Evolutionary conservation across 2,113 vertebrate species (phyloP).

Genomic region (Sylvia atricapilla): DNA sequence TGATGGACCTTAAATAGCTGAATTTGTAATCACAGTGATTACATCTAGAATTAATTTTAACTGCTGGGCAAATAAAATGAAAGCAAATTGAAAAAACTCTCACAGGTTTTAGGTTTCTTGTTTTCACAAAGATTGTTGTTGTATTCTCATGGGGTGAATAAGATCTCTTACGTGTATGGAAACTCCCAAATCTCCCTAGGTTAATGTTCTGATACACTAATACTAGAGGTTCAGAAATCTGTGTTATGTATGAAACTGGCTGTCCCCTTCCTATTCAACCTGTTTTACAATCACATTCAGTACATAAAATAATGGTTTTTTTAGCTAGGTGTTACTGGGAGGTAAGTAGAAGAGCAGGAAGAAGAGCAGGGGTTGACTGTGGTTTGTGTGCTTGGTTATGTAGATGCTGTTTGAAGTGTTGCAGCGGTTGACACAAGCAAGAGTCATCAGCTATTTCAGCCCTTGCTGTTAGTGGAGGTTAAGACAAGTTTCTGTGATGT

Average conservation of each 20-base stretch:
- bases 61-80: not conserved
- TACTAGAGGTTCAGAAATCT: not conserved
- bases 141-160: not conserved
- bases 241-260: not conserved
- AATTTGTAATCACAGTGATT: not conserved
- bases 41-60: not conserved
- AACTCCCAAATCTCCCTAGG: not conserved
- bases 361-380: not conserved
- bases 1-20: not conserved
- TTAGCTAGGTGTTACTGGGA: not conserved
- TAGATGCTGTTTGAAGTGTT: constrained; percentile 1
- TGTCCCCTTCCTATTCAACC: not conserved
- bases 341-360: not conserved
- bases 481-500: not conserved
- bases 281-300: not conserved
- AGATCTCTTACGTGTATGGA: not conserved
- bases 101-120: not conserved
- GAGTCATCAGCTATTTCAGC: constrained; percentile 28
- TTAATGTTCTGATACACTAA: not conserved
- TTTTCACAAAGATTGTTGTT: not conserved
- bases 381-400: not conserved
- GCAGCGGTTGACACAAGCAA: not conserved
- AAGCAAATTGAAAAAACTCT: not conserved
- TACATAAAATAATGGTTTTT: not conserved
- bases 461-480: not conserved